A percentile compares a stretch with the other conserved stretches of the same genome.
phyloP scores from a whole-genome alignment of 2,797 vertebrate genomes.

The Furcifer pardalis region DNA sequence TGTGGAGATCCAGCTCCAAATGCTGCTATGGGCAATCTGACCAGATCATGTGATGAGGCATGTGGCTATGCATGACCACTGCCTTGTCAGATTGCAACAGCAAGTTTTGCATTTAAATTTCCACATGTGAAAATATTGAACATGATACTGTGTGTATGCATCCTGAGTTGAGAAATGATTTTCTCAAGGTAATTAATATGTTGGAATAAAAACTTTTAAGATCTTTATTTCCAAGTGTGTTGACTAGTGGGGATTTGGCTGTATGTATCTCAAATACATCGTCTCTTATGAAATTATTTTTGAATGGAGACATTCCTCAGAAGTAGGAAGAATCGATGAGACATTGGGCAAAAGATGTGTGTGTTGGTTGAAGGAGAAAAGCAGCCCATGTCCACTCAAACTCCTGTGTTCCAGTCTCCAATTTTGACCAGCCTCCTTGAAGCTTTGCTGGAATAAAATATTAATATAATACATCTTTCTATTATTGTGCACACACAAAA shows the following conservation, averaged over 20 bases:
- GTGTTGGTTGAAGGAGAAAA: background rate
- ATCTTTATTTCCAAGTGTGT: background rate
- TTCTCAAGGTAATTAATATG: conserved; percentile 25
- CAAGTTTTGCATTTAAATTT: too few species aligned
- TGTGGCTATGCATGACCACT: too few species aligned
- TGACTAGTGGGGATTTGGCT: background rate
- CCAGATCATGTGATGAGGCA: too few species aligned
- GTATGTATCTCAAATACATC: too few species aligned
- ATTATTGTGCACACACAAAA: too few species aligned
- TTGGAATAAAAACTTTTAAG: conserved; percentile 19
- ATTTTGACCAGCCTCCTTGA: background rate
- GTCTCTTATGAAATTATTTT: background rate
- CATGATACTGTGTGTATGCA: background rate
- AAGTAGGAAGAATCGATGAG: background rate
- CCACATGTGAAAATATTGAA: too few species aligned
- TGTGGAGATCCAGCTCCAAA: too few species aligned
- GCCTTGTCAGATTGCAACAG: too few species aligned
- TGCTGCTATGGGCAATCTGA: too few species aligned
- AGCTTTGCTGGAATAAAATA: background rate
- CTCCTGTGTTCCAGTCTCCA: too few species aligned
- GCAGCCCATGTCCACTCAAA: too few species aligned
- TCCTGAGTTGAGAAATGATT: conserved; percentile 30
- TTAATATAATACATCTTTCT: background rate
- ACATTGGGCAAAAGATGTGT: background rate
- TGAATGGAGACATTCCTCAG: background rate